Conservation (phyloP, 2,888 invertebrate species). For the Leptinotarsa juncta region DNA sequence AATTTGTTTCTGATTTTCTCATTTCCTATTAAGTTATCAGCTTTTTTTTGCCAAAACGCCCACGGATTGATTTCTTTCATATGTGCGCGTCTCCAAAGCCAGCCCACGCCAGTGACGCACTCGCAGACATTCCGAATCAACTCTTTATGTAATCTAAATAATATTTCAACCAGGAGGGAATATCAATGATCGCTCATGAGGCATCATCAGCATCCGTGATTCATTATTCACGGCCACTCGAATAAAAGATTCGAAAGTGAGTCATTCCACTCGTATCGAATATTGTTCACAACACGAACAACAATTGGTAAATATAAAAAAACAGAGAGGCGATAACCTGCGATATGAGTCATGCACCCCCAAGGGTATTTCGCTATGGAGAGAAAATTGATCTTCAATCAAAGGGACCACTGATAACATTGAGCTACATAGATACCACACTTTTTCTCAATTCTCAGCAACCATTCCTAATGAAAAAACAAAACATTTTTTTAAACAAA, state of each 20-base stretch:
- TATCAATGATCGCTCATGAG: not conserved
- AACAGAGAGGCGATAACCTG: constrained; percentile 5
- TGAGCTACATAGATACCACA: too few species aligned
- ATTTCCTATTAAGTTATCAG: too few species aligned
- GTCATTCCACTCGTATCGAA: constrained; percentile 14
- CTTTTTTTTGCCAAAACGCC: too few species aligned
- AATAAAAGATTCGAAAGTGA: constrained; percentile 15
- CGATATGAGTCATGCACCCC: not conserved
- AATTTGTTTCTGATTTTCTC: too few species aligned
- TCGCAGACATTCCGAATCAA: not conserved
- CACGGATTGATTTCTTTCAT: too few species aligned
- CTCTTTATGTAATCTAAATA: not conserved
- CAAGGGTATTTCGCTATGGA: not conserved
- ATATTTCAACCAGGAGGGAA: not conserved
- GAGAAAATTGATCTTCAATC: not conserved
- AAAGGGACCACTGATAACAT: too few species aligned
- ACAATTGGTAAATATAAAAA: not conserved
- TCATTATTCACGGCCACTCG: constrained; percentile 7
- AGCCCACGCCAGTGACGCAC: not conserved
- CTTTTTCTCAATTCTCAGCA: too few species aligned
- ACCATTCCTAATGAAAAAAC: too few species aligned
- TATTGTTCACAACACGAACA: constrained; percentile 2
- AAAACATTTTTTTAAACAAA: too few species aligned
- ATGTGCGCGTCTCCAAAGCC: too few species aligned
- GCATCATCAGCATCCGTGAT: constrained; percentile 12